Percentiles rank a stretch among this genome's conserved stretches.
phyloP scores from a whole-genome alignment of 2,113 vertebrate species.

The Clupea harengus region DNA sequence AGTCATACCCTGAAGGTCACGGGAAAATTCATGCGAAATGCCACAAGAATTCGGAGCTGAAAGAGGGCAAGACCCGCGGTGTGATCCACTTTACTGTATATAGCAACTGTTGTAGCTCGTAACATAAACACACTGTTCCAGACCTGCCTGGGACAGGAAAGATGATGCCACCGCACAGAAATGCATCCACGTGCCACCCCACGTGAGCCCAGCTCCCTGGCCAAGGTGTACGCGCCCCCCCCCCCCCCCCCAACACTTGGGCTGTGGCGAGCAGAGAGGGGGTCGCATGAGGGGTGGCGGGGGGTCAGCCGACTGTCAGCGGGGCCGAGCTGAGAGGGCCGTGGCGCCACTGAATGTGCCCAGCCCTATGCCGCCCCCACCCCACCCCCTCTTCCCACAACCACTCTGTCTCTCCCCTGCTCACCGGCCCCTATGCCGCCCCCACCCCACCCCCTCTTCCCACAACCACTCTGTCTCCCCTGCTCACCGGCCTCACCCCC shows the following conservation, averaged over 20 bases:
- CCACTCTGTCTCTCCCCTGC: not conserved
- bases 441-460: too few species aligned
- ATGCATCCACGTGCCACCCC: not conserved
- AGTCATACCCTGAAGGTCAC: not conserved
- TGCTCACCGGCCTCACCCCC: too few species aligned
- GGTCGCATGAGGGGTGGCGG: slow-evolving; percentile 22
- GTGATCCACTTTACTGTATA: not conserved
- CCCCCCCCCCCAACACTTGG: slow-evolving; percentile 18
- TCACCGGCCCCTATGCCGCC: not conserved
- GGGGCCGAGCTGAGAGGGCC: slow-evolving; percentile 34
- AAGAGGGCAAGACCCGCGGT: not conserved
- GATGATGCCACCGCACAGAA: not conserved
- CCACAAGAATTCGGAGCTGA: not conserved
- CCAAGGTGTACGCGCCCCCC: slow-evolving; percentile 21
- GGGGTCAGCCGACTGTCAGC: slow-evolving; percentile 30
- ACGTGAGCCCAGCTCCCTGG: slow-evolving; percentile 1
- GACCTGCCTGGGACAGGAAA: not conserved
- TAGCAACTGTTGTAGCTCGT: not conserved
- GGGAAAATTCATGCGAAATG: not conserved
- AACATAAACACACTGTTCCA: not conserved
- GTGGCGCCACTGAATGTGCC: slow-evolving; percentile 37
- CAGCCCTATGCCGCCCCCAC: not conserved
- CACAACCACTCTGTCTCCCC: too few species aligned
- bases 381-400: not conserved
- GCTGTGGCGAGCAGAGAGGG: slow-evolving; percentile 9